Conservation (phyloP, 2,113 vertebrate species). For the Corydoras sp. region DNA sequence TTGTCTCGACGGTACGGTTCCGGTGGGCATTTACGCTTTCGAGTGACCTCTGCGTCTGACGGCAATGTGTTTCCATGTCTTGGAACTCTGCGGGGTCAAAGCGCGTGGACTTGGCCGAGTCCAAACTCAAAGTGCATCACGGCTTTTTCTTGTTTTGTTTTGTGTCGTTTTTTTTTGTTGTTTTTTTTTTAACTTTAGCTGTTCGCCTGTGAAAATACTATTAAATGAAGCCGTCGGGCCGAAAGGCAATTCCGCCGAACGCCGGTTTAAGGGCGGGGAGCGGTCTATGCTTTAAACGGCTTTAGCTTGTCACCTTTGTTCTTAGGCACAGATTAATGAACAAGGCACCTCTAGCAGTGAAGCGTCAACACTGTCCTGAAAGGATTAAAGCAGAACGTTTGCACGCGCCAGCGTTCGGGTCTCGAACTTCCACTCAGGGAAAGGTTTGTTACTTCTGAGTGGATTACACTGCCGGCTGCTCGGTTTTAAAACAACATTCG, state of each 20-base stretch:
- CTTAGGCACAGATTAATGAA: constrained; percentile 71
- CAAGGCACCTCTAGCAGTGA: constrained; percentile 74
- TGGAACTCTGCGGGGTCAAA: too few relatives aligned
- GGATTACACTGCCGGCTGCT: constrained; percentile 51
- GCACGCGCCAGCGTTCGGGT: constrained; percentile 59
- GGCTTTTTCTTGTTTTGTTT: too few relatives aligned
- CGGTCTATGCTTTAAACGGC: constrained; percentile 47
- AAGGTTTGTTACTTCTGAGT: constrained; percentile 44
- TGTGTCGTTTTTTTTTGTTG: background rate
- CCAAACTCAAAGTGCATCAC: too few relatives aligned
- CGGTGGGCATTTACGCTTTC: too few relatives aligned
- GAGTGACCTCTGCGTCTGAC: too few relatives aligned
- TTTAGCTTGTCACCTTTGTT: constrained; percentile 54
- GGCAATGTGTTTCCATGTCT: too few relatives aligned
- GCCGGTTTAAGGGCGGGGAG: constrained; percentile 42
- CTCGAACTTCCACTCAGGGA: constrained; percentile 39
- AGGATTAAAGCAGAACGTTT: constrained; percentile 49
- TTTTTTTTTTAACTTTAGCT: constrained; percentile 18
- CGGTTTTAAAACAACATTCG: constrained; percentile 55
- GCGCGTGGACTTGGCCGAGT: too few relatives aligned
- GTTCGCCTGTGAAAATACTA: constrained; percentile 49
- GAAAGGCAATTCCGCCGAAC: constrained; percentile 49
- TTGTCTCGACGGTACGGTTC: too few relatives aligned
- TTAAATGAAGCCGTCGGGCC: constrained; percentile 34
- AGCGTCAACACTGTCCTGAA: constrained; percentile 64